Evolutionary conservation across 2,888 invertebrate species (phyloP), one percentile per base, ranked within the genome.

Genomic region (Arctia plantaginis): DNA sequence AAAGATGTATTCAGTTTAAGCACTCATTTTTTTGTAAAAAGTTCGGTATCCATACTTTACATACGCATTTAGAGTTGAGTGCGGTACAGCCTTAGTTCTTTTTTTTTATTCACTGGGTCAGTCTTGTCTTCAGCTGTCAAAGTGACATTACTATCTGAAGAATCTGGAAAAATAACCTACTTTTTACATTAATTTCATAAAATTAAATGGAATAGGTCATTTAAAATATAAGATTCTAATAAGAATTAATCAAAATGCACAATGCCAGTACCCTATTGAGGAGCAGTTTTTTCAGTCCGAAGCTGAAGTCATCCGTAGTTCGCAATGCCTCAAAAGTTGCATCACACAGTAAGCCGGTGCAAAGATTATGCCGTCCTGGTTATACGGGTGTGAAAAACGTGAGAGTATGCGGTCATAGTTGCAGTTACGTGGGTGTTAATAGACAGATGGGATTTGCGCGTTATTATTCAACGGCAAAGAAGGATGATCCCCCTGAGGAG

Each of bases 151-250:
- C 71, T 23, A 66, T 59, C 87, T 93, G 92, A 94, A 92, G 85
- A 89, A 90, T 94, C 94, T 94, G 91, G 93, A 94, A 94, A 91
- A 88, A 90, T 94, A 94, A 95, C 94, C 94, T 93, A 79, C 81
- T 80, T 79, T 67, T 65, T n/a, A 55, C 12, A 51, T 23, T 74
- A 76, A 76, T 77, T 84, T 80, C 66, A 74, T 64, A 75, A 79
- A 87, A 85, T 83, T 91, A 87, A 90, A 93, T 92, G 91, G 90
- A 89, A 85, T 82, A 74, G 69, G 51, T 51, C 77, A 71, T 84
- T 80, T 82, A 78, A 78, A 80, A 69, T n/a, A 71, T 51, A 10
- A 44, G 70, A 69, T 75, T 79, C 62, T 68, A 44, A 74, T 77
- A 79, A 15, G 55, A 73, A 75, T 78, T 59, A 71, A 73, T 67